Evolutionary conservation across 2,113 vertebrate species (phyloP).

Genomic region (Crotophaga sulcirostris): DNA sequence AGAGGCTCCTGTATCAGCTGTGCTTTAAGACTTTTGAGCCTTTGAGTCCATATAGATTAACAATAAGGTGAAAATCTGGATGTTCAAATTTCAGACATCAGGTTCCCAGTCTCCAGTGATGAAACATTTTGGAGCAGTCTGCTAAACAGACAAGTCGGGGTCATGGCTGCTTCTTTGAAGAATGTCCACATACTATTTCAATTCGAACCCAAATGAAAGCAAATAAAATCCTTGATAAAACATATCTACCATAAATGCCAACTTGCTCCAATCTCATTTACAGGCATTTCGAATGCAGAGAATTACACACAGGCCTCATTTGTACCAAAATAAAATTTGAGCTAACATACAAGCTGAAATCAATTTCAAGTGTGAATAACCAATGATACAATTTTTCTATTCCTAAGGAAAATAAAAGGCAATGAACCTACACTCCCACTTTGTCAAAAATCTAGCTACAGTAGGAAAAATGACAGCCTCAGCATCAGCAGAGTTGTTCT

Average conservation of each 20-base stretch:
- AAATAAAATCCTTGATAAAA: background rate
- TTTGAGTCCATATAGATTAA: background rate
- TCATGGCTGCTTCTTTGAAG: background rate
- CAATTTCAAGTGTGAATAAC: slow-evolving; percentile 16
- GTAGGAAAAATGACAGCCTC: background rate
- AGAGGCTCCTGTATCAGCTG: background rate
- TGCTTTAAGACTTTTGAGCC: background rate
- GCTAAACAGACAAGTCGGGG: background rate
- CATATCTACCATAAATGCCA: background rate
- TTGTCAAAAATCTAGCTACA: background rate
- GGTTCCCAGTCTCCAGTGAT: background rate
- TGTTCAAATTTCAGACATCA: background rate
- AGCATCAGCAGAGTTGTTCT: background rate
- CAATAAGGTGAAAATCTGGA: background rate
- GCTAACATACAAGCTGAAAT: slow-evolving; percentile 34
- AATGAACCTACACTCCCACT: background rate
- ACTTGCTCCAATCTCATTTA: slow-evolving; percentile 44
- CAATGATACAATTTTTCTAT: background rate
- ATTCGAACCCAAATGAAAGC: background rate
- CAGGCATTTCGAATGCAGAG: slow-evolving; percentile 56
- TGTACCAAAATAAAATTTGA: slow-evolving; percentile 46
- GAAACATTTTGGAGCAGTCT: background rate
- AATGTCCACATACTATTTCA: background rate
- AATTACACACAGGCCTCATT: slow-evolving; percentile 51
- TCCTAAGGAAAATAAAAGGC: background rate